Evolutionary conservation across 30 jellyfish, hydroid and myxozoan genomes (phyloP), one percentile per base, ranked within the genome.

Genomic region (Hydractinia echinata): DNA sequence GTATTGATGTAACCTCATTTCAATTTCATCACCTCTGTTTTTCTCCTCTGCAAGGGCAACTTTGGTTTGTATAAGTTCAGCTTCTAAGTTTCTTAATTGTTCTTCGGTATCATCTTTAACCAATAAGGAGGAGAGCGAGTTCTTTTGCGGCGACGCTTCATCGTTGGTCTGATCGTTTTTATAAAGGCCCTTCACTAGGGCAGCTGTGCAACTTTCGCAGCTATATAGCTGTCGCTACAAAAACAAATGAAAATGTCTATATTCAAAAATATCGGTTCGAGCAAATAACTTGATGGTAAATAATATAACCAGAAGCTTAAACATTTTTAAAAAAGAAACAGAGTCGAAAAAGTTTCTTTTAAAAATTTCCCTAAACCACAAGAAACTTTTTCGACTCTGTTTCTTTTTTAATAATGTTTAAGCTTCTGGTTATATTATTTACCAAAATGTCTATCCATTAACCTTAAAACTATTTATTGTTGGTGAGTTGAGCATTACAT

Each of bases 1-100:
- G 4, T 86, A 85, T 4, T 66, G 80, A 53, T 90, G 95, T 58
- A 90, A 80, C 76, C 76, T 84, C 78, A 90, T 54, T 61, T 90
- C 97, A 14, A 90, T 66, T n/a, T 90, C 89, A 66, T 85, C 97
- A 15, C 88, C 89, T 11, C 87, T 82, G 62, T 90, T 88, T 78
- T 79, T 81, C 50, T 88, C 95, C 66, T 90, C 97, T 5, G 97
- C 97, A 56, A 90, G 60, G 21, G 83, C 80, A 79, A 90, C 61
- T 68, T 90, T 90, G 10, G 97, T 89, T 48, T 79, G 48, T 15
- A 90, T 90, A 4, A 90, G 92, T 68, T 90, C 95, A 15, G 77
- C 79, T 67, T 90, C 97, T 76, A 90, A 72, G 10, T 72, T 53
- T 8, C 78, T 51, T 19, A 90, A 76, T 77, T 79, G 94, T 73